Evolutionary conservation across 2,113 vertebrate genomes (phyloP).

Genomic region (Odobenus rosmarus): DNA sequence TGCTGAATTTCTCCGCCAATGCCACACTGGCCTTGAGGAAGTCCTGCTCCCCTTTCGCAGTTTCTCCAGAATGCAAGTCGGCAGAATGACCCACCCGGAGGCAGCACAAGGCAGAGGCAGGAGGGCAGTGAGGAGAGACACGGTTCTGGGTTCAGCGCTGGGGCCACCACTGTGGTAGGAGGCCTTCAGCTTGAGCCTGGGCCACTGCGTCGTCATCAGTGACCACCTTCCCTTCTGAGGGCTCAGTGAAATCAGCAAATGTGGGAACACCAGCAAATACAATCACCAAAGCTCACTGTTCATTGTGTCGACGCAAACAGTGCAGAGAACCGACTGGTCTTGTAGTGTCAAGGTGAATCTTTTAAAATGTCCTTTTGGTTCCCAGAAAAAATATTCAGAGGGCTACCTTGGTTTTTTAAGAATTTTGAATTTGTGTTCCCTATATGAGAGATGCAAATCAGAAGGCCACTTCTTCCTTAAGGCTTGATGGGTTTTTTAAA

Average conservation of each 20-base stretch:
- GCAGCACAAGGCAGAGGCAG: neutral
- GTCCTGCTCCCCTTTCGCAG: neutral
- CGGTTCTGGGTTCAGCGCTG: neutral
- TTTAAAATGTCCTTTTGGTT: neutral
- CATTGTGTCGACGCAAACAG: neutral
- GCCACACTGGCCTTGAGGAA: neutral
- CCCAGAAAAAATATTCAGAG: neutral
- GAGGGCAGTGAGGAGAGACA: neutral
- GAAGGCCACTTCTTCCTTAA: constrained; percentile 13
- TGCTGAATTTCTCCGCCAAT: neutral
- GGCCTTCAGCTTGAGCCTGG: neutral
- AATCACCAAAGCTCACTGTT: neutral
- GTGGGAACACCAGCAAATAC: neutral
- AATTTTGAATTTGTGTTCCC: neutral
- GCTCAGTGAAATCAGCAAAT: neutral
- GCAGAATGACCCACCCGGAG: neutral
- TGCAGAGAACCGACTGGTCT: neutral
- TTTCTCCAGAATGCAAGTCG: neutral
- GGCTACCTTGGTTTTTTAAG: neutral
- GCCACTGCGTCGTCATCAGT: neutral
- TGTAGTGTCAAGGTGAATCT: neutral
- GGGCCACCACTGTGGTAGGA: neutral
- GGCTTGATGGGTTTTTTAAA: neutral
- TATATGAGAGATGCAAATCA: neutral
- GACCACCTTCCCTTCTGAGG: neutral